Evolutionary conservation across 92 coral and sea anemone species (phyloP).

Genomic region (Porites evermanni): DNA sequence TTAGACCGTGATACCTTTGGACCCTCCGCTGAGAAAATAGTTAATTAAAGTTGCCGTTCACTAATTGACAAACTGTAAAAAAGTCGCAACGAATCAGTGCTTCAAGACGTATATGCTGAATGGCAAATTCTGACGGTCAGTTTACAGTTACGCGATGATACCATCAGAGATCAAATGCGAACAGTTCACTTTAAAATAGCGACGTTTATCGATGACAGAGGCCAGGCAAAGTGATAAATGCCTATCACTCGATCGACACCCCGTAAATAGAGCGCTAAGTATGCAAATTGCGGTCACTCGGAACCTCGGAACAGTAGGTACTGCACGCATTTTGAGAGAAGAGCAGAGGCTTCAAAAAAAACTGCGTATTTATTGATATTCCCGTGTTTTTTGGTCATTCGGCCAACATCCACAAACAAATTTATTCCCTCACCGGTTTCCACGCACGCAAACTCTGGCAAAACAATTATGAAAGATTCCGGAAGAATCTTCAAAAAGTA

Average conservation of each 20-base stretch:
- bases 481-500: too few relatives aligned
- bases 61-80: constrained; percentile 9
- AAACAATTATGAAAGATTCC: too few relatives aligned
- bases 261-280: background rate
- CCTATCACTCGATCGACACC: constrained; percentile 21
- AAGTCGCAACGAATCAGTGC: constrained; percentile 1
- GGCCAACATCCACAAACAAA: too few relatives aligned
- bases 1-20: constrained; percentile 23
- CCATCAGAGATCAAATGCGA: constrained; percentile 23
- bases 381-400: too few relatives aligned
- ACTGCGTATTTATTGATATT: too few relatives aligned
- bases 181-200: constrained; percentile 19
- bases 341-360: too few relatives aligned
- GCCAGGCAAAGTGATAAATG: constrained; percentile 38
- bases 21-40: constrained; percentile 50
- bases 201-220: constrained; percentile 39
- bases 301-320: background rate
- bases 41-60: constrained; percentile 49
- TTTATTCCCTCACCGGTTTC: too few relatives aligned
- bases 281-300: constrained; percentile 11
- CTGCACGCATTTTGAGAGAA: too few relatives aligned
- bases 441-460: too few relatives aligned
- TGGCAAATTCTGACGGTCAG: constrained; percentile 8
- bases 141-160: constrained; percentile 26
- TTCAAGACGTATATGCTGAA: background rate